Evolutionary conservation across 2,888 invertebrate species (phyloP), one percentile per base, ranked within the genome.

Genomic region (Hypomecis atomaria): DNA sequence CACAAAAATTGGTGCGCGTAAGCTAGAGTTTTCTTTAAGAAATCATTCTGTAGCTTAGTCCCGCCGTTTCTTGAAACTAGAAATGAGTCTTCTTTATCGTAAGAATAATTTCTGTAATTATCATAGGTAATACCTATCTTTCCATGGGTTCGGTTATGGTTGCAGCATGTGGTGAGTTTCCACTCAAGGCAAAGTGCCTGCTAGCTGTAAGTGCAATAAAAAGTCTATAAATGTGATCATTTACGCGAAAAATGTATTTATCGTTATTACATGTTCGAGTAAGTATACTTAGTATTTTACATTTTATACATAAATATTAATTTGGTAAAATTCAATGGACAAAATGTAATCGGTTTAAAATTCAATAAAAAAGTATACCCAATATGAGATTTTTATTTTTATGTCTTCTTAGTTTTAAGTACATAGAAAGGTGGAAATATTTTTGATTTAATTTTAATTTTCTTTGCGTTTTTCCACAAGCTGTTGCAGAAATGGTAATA

Each of bases 81-180:
- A 8, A 8, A 6, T 7, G 6, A 37, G 33, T 34, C 47, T 37
- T 37, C 36, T 11, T 37, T 11, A 49, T 38, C 38, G 2, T 13
- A 11, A 7, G 5, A 47, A 9, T 38, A 45, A 58, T 67, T 67
- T 36, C 48, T 70, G 70, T 69, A 66, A 69, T 71, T 71, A 71
- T 60, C 60, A 62, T 69, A 66, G 58, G 53, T 33, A 38, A n/a
- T 33, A 56, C 54, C 47, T 66, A 13, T 70, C 58, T 69, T 61
- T 62, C 59, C 50, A 67, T 73, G 88, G 91, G 84, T 79, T 84
- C 75, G 90, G 90, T 89, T 78, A 79, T 76, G 90, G 91, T 82
- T 71, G 78, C 79, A 77, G 91, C 90, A 92, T 92, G 92, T 92
- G 92, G 92, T 92, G 92, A 83, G 92, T 88, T 92, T 92, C 79